Conservation (phyloP, 2,113 vertebrate species). For the Dromas ardeola region DNA sequence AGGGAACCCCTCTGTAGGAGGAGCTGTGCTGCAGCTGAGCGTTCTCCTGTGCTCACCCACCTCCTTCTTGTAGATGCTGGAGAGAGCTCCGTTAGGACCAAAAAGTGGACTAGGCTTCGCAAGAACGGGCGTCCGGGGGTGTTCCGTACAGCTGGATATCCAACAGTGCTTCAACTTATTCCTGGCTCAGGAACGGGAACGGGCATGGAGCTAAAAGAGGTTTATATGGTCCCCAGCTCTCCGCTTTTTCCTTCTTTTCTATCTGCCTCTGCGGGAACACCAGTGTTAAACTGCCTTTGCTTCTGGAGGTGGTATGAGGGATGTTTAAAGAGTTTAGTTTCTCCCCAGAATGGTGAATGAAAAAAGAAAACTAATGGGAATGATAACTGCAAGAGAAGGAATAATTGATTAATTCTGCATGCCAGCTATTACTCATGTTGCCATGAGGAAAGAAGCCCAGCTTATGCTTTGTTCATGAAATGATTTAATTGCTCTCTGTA, state of each 20-base stretch:
- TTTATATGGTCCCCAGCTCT: background rate
- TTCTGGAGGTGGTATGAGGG: background rate
- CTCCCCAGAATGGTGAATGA: background rate
- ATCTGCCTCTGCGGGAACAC: background rate
- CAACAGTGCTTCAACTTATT: background rate
- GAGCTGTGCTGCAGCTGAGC: background rate
- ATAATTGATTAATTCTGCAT: background rate
- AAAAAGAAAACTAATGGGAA: background rate
- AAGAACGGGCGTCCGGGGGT: background rate
- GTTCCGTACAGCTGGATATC: background rate
- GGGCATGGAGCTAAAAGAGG: background rate
- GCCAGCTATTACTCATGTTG: background rate
- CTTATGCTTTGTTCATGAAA: background rate
- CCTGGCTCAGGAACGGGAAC: background rate
- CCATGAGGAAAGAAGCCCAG: background rate
- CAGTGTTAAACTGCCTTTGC: background rate
- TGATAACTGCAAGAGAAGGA: background rate
- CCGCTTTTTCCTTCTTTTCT: background rate
- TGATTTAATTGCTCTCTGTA: background rate
- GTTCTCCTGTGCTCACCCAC: background rate
- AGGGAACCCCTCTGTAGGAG: background rate
- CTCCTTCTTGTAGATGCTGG: background rate
- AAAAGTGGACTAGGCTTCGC: background rate
- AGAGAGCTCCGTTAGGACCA: background rate
- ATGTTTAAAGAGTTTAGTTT: background rate